phyloP scores from a whole-genome alignment of 2,797 vertebrate genomes.

The Bradypodion ventrale region DNA sequence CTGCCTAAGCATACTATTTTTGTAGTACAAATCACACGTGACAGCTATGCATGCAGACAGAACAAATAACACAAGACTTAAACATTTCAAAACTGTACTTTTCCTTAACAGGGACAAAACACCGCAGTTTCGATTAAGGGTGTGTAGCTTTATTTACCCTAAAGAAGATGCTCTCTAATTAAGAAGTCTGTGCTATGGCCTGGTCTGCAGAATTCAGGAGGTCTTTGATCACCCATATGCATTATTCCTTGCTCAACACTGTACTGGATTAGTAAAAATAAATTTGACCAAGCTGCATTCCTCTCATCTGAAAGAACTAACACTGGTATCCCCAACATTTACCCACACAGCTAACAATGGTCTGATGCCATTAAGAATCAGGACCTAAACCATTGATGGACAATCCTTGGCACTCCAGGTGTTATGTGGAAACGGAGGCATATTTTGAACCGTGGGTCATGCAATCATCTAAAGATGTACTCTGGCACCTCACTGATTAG shows the following conservation, averaged over 20 bases:
- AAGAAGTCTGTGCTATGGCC: not conserved
- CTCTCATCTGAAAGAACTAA: too few relatives aligned
- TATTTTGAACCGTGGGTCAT: not conserved
- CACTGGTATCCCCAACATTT: too few relatives aligned
- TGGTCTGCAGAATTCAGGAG: not conserved
- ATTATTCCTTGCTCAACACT: too few relatives aligned
- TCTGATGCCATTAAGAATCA: not conserved
- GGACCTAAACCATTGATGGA: not conserved
- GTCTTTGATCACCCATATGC: too few relatives aligned
- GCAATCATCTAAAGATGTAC: too few relatives aligned
- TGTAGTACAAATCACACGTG: slow-evolving; percentile 11
- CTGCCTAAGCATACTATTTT: slow-evolving; percentile 13
- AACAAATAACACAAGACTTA: not conserved
- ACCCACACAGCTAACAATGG: not conserved
- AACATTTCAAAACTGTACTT: not conserved
- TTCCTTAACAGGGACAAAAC: not conserved
- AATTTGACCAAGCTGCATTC: too few relatives aligned
- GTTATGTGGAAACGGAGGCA: not conserved
- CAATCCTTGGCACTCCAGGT: too few relatives aligned
- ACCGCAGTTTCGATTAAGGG: not conserved
- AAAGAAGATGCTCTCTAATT: not conserved
- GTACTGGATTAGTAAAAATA: too few relatives aligned
- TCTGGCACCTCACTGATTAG: too few relatives aligned
- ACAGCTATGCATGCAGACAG: not conserved
- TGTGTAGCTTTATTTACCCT: not conserved